These are phyloP conservation scores for Mycteria americana DNA, from an alignment of 2,797 vertebrate genomes.

Conservation along the genomic window DNA sequence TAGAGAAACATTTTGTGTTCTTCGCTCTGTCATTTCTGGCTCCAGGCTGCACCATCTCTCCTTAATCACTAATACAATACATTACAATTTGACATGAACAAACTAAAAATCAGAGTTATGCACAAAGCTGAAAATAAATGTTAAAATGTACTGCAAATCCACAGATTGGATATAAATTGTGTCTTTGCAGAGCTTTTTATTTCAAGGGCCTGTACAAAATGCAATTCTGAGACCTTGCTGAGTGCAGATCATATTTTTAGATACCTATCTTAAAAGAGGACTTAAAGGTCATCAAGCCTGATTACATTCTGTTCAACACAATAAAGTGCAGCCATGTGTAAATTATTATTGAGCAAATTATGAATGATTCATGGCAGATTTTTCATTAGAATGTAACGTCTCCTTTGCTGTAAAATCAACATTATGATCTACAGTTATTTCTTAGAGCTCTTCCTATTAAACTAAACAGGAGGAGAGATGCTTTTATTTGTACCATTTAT, in stretches of 20 bases:
- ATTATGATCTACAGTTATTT: conserved; percentile 53
- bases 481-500: conserved; percentile 7
- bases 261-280: conserved; percentile 67
- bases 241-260: conserved; percentile 64
- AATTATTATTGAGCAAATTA: conserved; percentile 66
- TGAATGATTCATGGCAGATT: conserved; percentile 59
- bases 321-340: conserved; percentile 60
- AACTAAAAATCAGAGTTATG: neutral
- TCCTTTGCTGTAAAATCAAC: conserved; percentile 65
- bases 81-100: neutral
- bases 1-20: neutral
- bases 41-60: neutral
- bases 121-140: neutral
- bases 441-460: conserved; percentile 44
- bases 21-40: neutral
- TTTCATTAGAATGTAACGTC: conserved; percentile 62
- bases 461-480: neutral
- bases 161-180: neutral
- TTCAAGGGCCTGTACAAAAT: conserved; percentile 3
- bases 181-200: neutral
- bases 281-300: conserved; percentile 76
- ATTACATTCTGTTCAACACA: conserved; percentile 67
- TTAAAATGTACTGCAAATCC: neutral
- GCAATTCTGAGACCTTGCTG: conserved; percentile 34
- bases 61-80: neutral